These are phyloP conservation scores for Philonicus albiceps DNA, from an alignment of 2,888 invertebrate species.

Conservation along the genomic window DNA sequence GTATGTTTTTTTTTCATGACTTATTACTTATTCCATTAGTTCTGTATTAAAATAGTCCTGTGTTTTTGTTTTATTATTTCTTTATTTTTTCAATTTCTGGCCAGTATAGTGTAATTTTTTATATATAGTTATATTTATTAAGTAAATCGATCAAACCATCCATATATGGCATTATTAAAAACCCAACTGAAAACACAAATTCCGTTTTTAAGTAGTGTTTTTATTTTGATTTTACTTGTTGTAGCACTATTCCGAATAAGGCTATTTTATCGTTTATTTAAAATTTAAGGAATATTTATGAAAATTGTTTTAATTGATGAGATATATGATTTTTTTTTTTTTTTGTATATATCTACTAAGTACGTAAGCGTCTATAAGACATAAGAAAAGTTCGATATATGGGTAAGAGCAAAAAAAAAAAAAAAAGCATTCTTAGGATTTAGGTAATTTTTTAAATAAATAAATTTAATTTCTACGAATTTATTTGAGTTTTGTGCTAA, in stretches of 20 bases:
- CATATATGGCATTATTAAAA: neutral
- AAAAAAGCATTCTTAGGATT: neutral
- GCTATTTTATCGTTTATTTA: neutral
- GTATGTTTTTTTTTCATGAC: neutral
- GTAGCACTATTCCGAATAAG: neutral
- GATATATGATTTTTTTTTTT: neutral
- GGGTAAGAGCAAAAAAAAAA: neutral
- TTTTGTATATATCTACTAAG: neutral
- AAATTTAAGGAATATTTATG: slow-evolving; percentile 2
- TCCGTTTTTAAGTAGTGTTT: neutral
- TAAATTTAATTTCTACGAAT: neutral
- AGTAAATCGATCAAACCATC: neutral
- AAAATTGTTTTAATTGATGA: neutral
- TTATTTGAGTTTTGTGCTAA: neutral
- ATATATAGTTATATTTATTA: neutral
- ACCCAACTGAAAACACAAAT: slow-evolving; percentile 15
- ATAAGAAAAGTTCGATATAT: neutral
- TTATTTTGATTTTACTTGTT: neutral
- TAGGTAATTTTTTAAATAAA: neutral
- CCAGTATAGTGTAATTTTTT: slow-evolving; percentile 2
- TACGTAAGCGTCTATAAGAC: neutral
- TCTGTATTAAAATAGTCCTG: neutral
- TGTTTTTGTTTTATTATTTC: neutral
- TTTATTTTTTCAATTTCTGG: neutral
- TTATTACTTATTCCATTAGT: neutral